Percentiles rank a stretch among this genome's conserved stretches.
Conservation (phyloP, 2,888 invertebrate species). For the Tachina fera region DNA sequence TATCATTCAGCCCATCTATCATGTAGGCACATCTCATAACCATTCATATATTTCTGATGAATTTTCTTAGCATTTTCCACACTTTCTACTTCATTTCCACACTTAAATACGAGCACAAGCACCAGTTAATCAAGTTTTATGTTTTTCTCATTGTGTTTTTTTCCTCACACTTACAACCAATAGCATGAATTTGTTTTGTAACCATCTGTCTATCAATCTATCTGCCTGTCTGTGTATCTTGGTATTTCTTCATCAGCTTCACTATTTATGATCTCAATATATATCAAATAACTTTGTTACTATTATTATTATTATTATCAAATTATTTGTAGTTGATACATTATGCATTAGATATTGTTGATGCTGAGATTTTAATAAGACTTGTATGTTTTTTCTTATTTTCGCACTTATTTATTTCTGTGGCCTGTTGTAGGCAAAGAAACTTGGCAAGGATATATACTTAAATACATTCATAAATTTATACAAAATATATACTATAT, state of each 20-base stretch:
- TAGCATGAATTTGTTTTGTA: neutral
- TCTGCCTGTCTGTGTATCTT: slow-evolving; percentile 15
- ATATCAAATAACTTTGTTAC: slow-evolving; percentile 62
- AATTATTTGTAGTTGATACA: slow-evolving; percentile 62
- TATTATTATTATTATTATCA: slow-evolving; percentile 57
- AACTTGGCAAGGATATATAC: slow-evolving; percentile 2
- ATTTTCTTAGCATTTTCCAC: slow-evolving; percentile 60
- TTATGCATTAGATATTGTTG: slow-evolving; percentile 48
- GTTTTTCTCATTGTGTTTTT: neutral
- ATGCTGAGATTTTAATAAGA: slow-evolving; percentile 55
- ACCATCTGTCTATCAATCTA: neutral
- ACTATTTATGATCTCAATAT: slow-evolving; percentile 51
- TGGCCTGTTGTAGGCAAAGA: slow-evolving; percentile 21
- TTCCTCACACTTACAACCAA: slow-evolving; percentile 18
- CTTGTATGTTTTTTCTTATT: neutral
- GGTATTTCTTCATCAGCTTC: neutral
- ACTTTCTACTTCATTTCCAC: slow-evolving; percentile 66
- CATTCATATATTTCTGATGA: slow-evolving; percentile 18
- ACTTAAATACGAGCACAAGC: slow-evolving; percentile 15
- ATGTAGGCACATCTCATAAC: slow-evolving; percentile 34
- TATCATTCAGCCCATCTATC: slow-evolving; percentile 33
- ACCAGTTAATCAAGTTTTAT: slow-evolving; percentile 64
- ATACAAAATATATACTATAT: too few species aligned
- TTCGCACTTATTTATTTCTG: neutral
- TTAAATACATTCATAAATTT: too few species aligned